These are phyloP conservation scores for Aculops lycopersici DNA, from an alignment of 1,140 invertebrate species.

Conservation along the genomic window DNA sequence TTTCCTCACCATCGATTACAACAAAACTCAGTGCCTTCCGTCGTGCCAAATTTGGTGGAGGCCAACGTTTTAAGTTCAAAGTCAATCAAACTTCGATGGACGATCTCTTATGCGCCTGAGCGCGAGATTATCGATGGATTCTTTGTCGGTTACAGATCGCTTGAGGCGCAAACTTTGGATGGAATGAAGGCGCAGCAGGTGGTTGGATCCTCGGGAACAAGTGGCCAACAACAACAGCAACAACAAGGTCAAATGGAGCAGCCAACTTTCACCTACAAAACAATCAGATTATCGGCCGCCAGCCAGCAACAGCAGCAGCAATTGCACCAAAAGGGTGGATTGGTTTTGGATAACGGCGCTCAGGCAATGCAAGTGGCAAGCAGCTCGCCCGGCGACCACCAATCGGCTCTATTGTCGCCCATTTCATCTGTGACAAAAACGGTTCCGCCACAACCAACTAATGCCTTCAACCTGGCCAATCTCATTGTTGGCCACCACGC, in stretches of 20 bases:
- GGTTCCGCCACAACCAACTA: no score
- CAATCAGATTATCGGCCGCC: slow-evolving; percentile 5
- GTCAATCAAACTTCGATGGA: slow-evolving; percentile 11
- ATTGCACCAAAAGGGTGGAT: neutral
- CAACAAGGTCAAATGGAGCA: slow-evolving; percentile 1
- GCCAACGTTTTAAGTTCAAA: slow-evolving; percentile 9
- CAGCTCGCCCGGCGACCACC: no score
- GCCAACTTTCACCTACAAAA: slow-evolving; percentile 8
- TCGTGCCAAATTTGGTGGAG: slow-evolving; percentile 10
- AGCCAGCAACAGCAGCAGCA: neutral
- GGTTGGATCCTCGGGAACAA: neutral
- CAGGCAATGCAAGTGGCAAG: no score
- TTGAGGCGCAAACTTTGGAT: slow-evolving; percentile 13
- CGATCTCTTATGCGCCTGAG: neutral
- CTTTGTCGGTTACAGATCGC: slow-evolving; percentile 22
- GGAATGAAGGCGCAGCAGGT: neutral
- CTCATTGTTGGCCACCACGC: no score
- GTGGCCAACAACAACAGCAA: slow-evolving; percentile 1
- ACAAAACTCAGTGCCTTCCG: slow-evolving; percentile 11
- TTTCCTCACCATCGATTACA: no score
- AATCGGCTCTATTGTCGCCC: no score
- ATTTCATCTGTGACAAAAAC: no score
- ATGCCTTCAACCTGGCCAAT: no score
- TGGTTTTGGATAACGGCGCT: no score
- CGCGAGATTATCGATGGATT: slow-evolving; percentile 20